Conservation (phyloP, 1,140 invertebrate genomes). For the Drosophila carrolli region DNA sequence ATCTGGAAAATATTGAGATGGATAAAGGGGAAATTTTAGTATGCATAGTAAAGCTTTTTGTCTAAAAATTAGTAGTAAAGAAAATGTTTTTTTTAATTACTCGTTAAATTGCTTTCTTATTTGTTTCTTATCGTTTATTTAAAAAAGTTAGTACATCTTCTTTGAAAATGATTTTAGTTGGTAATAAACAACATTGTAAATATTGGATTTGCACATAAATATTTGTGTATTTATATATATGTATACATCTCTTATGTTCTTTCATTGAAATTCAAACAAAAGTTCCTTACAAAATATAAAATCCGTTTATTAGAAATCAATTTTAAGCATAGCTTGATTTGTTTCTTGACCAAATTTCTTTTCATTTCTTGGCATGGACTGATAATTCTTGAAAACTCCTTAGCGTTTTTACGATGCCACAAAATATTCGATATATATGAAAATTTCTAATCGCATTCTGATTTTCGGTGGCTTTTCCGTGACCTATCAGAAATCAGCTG, state of each 20-base stretch:
- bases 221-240: too few species aligned
- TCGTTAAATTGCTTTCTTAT: too few species aligned
- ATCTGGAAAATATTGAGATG: conserved; percentile 12
- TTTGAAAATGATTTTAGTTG: too few species aligned
- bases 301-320: neutral
- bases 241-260: too few species aligned
- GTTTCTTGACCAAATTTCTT: neutral
- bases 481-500: conserved; percentile 40
- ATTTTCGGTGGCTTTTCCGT: conserved; percentile 24
- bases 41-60: neutral
- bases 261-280: too few species aligned
- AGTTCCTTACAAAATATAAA: neutral
- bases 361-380: neutral
- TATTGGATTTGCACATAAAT: too few species aligned
- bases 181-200: too few species aligned
- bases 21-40: too few species aligned
- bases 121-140: too few species aligned
- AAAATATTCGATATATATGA: conserved; percentile 35
- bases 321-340: neutral
- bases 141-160: too few species aligned
- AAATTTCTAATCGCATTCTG: conserved; percentile 29
- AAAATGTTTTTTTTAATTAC: too few species aligned
- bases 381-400: conserved; percentile 1
- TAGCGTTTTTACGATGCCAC: conserved; percentile 6
- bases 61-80: too few species aligned